These are phyloP conservation scores for Ascidia mentula DNA, from an alignment of 23 tunicate genomes.

Conservation along the genomic window DNA sequence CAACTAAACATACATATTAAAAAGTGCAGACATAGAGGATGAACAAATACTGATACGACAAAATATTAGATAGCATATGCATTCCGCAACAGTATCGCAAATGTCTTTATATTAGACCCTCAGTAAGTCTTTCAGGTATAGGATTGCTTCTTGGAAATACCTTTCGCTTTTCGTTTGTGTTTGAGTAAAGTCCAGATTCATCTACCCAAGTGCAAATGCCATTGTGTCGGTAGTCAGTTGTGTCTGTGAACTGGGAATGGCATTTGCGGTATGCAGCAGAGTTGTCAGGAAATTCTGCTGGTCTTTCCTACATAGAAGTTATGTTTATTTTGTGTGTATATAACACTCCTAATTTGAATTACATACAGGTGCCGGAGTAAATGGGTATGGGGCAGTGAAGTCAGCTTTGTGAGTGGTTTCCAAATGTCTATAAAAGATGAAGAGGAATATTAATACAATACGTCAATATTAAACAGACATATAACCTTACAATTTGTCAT, in stretches of 20 bases:
- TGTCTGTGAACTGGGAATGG: constrained; percentile 87
- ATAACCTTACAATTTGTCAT: constrained; percentile 51
- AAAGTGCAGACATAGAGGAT: too few species aligned
- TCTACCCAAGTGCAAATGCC: constrained; percentile 75
- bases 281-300: constrained; percentile 49
- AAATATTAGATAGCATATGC: too few species aligned
- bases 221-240: constrained; percentile 60
- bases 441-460: neutral
- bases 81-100: too few species aligned
- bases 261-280: constrained; percentile 61
- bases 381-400: constrained; percentile 77
- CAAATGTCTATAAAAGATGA: constrained; percentile 51
- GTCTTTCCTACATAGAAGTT: constrained; percentile 45
- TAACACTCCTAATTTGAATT: too few species aligned
- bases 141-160: constrained; percentile 62
- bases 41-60: too few species aligned
- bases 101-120: constrained; percentile 24
- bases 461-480: neutral
- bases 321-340: too few species aligned
- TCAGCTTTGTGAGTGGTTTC: constrained; percentile 84
- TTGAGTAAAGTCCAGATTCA: constrained; percentile 75
- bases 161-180: constrained; percentile 40
- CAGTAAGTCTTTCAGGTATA: constrained; percentile 58
- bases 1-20: too few species aligned
- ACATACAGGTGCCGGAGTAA: constrained; percentile 72